Evolutionary conservation across 2,888 invertebrate species (phyloP), one percentile per base, ranked within the genome.

Genomic region (Anoplius nigerrimus): DNA sequence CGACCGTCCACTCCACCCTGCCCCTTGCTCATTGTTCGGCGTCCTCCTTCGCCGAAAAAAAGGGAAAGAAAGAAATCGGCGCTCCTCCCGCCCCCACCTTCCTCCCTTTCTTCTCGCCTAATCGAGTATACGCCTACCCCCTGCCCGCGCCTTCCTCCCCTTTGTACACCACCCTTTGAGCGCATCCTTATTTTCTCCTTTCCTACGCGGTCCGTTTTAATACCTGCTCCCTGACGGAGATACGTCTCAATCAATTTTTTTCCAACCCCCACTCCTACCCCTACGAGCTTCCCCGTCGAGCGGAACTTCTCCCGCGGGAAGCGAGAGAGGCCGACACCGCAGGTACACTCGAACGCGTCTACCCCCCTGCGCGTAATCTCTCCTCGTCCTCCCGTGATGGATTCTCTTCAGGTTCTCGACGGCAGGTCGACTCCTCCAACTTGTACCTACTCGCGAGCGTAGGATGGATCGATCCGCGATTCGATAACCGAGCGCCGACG

Each of bases 101-200:
- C 55, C 46, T 66, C 60, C 46, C 53, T 51, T 51, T 67, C 52
- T 21, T 53, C 54, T 27, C 22, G 27, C 42, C 55, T 21, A 27
- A 59, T 42, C 58, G 16, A 69, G 21, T 22, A n/a, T 11, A 34
- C 34, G 24, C 24, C 24, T 6, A 24, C 24, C 24, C 24, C 3
- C 24, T 6, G 6, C 24, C 24, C 24, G 2, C 24, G 11, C 6
- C 34, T 13, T 6, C 1, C 15, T 21, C 27, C 45, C 18, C 48
- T 48, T 58, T 45, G 51, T 69, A 68, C 34, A 68, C 27, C 43
- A 16, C 21, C 20, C 43, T 34, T 13, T 45, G 18, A 24, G 55
- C 34, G 45, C 52, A 48, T n/a, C 53, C 18, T 57, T 13, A 48
- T 16, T 48, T 48, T 48, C 18, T 48, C 16, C 6, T 48, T 18